Conservation (phyloP, 1,140 invertebrate genomes). For the Mesaphorura yosii region DNA sequence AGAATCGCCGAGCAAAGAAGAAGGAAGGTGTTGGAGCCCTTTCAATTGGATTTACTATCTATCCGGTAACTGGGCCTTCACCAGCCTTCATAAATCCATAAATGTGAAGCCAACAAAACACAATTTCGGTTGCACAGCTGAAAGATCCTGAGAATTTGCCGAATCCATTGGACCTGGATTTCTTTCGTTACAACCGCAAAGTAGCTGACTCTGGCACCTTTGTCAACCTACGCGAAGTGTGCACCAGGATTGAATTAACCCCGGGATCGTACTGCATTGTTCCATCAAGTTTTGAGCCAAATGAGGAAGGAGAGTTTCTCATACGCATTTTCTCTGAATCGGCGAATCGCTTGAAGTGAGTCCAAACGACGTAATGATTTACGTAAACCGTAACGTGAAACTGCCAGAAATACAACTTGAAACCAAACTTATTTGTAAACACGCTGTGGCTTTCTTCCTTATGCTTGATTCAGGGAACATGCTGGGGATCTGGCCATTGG, state of each 20-base stretch:
- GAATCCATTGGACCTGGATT: slow-evolving; percentile 74
- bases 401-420: no score
- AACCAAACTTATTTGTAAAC: not conserved
- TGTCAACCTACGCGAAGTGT: slow-evolving; percentile 91
- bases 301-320: slow-evolving; percentile 92
- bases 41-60: slow-evolving; percentile 92
- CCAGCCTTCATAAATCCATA: not conserved
- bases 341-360: slow-evolving; percentile 70
- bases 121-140: slow-evolving; percentile 42
- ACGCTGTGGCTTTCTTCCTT: not conserved
- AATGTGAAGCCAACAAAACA: not conserved
- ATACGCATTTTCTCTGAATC: slow-evolving; percentile 93
- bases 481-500: slow-evolving; percentile 69
- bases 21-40: slow-evolving; percentile 82
- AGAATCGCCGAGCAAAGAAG: slow-evolving; percentile 79
- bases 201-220: slow-evolving; percentile 83
- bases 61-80: slow-evolving; percentile 55
- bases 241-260: slow-evolving; percentile 78
- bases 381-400: no score
- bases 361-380: no score
- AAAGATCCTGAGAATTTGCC: slow-evolving; percentile 59
- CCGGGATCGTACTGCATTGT: slow-evolving; percentile 93
- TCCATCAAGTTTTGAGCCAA: slow-evolving; percentile 93
- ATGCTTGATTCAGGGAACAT: slow-evolving; percentile 55
- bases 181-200: slow-evolving; percentile 92